phyloP scores from a whole-genome alignment of 2,888 invertebrate genomes.

The Biston stratarius region DNA sequence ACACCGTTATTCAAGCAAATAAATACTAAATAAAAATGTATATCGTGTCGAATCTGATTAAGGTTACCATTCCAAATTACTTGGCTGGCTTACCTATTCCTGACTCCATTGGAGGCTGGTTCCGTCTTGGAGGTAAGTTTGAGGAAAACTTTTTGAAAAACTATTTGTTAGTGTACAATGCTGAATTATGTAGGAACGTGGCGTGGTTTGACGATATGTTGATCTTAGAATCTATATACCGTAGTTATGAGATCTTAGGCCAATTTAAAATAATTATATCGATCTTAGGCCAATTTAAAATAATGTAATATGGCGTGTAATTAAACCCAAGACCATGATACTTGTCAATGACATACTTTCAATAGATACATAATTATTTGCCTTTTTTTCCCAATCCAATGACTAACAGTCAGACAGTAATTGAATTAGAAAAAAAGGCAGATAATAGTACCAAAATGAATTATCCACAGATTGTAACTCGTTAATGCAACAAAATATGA shows the following conservation, averaged over 20 bases:
- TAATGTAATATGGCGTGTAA: slow-evolving; percentile 1
- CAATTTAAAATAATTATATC: neutral
- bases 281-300: neutral
- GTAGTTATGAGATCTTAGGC: too few species aligned
- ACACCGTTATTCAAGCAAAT: slow-evolving; percentile 24
- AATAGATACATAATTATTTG: slow-evolving; percentile 35
- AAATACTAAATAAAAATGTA: slow-evolving; percentile 86
- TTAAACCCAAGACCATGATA: slow-evolving; percentile 3
- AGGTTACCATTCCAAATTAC: slow-evolving; percentile 93
- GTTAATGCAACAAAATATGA: neutral
- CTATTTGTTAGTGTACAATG: neutral
- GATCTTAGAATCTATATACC: too few species aligned
- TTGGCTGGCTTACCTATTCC: slow-evolving; percentile 94
- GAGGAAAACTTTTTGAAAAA: slow-evolving; percentile 25
- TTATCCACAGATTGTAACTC: neutral
- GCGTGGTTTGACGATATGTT: neutral
- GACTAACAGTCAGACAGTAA: neutral
- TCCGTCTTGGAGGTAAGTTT: slow-evolving; percentile 91
- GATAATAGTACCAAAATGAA: neutral
- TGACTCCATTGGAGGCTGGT: slow-evolving; percentile 94
- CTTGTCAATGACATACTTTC: slow-evolving; percentile 50
- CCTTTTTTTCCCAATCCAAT: neutral
- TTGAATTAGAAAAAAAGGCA: neutral
- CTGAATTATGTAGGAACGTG: neutral
- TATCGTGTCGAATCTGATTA: slow-evolving; percentile 91